Conservation (phyloP, 2,888 invertebrate genomes). For the Operophtera brumata region DNA sequence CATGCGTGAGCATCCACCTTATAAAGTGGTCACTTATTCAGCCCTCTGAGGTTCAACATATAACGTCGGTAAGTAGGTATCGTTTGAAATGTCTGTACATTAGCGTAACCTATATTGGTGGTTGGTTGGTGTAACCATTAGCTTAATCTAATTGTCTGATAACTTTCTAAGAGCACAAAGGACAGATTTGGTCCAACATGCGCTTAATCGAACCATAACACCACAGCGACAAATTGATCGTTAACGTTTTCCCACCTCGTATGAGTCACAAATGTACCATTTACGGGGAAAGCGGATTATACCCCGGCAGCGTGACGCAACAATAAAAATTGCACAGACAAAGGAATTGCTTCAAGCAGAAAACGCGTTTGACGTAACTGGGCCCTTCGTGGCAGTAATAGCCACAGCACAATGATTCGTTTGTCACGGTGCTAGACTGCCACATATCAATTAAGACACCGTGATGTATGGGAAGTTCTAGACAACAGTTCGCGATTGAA, state of each 20-base stretch:
- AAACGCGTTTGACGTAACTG: conserved; percentile 58
- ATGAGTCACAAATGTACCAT: conserved; percentile 62
- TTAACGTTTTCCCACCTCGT: conserved; percentile 55
- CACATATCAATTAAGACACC: conserved; percentile 33
- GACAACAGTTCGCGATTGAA: conserved; percentile 30
- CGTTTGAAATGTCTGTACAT: too few relatives aligned
- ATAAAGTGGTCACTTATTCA: too few relatives aligned
- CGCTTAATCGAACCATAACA: conserved; percentile 26
- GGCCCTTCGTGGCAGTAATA: conserved; percentile 56
- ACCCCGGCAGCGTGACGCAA: conserved; percentile 70
- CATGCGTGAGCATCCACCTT: too few relatives aligned
- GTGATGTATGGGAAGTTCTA: conserved; percentile 29
- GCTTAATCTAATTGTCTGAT: conserved; percentile 35
- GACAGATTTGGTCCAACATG: conserved; percentile 26
- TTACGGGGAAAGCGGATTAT: conserved; percentile 68
- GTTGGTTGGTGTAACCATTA: too few relatives aligned
- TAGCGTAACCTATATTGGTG: too few relatives aligned
- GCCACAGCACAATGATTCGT: conserved; percentile 46
- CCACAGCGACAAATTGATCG: conserved; percentile 40
- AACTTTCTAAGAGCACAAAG: conserved; percentile 44
- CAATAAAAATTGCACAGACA: conserved; percentile 75
- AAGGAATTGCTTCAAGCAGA: conserved; percentile 68
- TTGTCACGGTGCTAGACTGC: conserved; percentile 24
- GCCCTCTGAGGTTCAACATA: too few relatives aligned
- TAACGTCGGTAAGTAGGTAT: too few relatives aligned